Conservation (phyloP, 1,140 invertebrate species). For the Galleria mellonella region DNA sequence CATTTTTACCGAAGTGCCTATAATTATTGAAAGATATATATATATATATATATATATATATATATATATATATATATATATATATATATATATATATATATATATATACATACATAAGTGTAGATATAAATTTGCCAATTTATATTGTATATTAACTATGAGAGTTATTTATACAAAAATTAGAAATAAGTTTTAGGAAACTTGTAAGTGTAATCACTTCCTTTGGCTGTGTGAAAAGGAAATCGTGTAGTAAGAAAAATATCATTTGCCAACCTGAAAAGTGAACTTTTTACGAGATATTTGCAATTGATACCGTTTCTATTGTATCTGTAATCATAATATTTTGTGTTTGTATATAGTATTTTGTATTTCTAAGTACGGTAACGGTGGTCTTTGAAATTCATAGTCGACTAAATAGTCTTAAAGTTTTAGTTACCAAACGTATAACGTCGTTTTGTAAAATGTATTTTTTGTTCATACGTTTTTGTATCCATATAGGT, state of each 20-base stretch:
- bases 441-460: neutral
- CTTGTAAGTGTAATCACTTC: slow-evolving; percentile 3
- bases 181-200: slow-evolving; percentile 3
- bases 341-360: neutral
- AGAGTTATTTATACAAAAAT: slow-evolving; percentile 1
- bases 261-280: neutral
- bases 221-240: neutral
- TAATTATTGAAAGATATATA: slow-evolving; percentile 21
- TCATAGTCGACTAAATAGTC: neutral
- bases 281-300: neutral
- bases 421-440: neutral
- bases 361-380: neutral
- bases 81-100: slow-evolving; percentile 20
- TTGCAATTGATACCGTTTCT: no score
- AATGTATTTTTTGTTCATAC: no score
- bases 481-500: no score
- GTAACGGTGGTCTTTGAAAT: neutral
- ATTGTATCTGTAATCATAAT: neutral
- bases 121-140: slow-evolving; percentile 23
- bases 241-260: neutral
- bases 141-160: no score
- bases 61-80: slow-evolving; percentile 20
- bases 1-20: slow-evolving; percentile 12
- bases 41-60: slow-evolving; percentile 20
- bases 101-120: slow-evolving; percentile 19